These are phyloP conservation scores for Acanthopagrus latus DNA, from an alignment of 2,797 vertebrate species.

Conservation along the genomic window DNA sequence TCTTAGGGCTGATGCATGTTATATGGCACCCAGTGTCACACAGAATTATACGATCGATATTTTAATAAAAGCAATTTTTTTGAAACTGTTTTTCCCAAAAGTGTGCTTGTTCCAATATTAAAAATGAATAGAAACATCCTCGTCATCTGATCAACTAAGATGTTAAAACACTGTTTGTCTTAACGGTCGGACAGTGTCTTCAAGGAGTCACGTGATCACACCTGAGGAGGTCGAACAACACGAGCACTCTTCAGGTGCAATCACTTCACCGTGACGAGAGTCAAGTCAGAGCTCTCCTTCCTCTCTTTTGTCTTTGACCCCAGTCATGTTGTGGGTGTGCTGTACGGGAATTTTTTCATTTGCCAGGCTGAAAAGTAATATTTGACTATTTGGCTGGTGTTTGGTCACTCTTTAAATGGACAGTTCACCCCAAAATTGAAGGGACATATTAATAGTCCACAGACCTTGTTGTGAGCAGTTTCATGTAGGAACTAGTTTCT, in stretches of 20 bases:
- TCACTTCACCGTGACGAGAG: not conserved
- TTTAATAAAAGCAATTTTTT: slow-evolving; percentile 47
- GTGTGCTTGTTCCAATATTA: slow-evolving; percentile 3
- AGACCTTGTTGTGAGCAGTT: too few relatives aligned
- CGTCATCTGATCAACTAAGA: not conserved
- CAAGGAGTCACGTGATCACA: not conserved
- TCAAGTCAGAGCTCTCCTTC: not conserved
- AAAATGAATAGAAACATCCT: slow-evolving; percentile 10
- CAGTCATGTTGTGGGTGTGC: not conserved
- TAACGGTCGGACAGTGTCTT: not conserved
- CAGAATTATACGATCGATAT: not conserved
- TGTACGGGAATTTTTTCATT: not conserved
- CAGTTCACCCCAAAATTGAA: too few relatives aligned
- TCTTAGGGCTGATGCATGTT: slow-evolving; percentile 8
- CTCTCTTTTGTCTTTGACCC: slow-evolving; percentile 3
- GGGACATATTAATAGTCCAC: too few relatives aligned
- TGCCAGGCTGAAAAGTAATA: too few relatives aligned
- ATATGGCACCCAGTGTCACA: not conserved
- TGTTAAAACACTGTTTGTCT: not conserved
- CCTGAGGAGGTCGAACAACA: not conserved
- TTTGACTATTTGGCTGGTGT: not conserved
- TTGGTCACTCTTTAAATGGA: not conserved
- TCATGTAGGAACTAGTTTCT: too few relatives aligned
- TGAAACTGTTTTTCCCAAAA: not conserved
- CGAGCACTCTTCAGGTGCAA: not conserved